Percentiles rank a stretch among this genome's conserved stretches.
Conservation (phyloP, 2,113 vertebrate genomes). For the Gulo gulo region DNA sequence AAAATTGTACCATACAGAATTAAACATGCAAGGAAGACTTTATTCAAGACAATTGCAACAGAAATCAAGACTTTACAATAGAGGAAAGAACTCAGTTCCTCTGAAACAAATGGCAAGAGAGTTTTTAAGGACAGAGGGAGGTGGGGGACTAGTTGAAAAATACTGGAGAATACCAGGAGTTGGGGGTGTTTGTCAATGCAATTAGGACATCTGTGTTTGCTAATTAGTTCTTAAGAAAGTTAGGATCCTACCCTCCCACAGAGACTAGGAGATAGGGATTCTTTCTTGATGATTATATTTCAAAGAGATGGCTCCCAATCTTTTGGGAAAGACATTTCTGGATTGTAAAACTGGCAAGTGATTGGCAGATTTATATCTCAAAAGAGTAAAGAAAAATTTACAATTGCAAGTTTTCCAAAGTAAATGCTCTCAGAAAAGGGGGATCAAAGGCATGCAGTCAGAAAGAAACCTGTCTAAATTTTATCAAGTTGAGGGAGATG, state of each 20-base stretch:
- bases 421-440: neutral
- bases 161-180: fast-evolving
- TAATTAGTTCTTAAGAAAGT: neutral
- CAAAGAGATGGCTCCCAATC: neutral
- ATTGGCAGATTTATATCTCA: neutral
- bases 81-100: neutral
- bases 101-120: neutral
- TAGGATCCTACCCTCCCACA: neutral
- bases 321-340: neutral
- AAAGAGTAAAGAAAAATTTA: neutral
- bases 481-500: neutral
- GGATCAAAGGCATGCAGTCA: neutral
- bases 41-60: neutral
- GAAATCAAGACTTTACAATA: neutral
- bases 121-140: neutral
- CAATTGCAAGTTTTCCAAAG: neutral
- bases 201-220: neutral
- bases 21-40: neutral
- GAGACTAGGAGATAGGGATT: neutral
- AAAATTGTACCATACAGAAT: neutral
- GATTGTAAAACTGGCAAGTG: neutral
- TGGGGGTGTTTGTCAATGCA: neutral
- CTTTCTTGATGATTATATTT: neutral
- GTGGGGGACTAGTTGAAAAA: neutral
- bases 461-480: neutral